Evolutionary conservation across 23 tunicate species (phyloP).

Genomic region (Aplidium turbinatum): DNA sequence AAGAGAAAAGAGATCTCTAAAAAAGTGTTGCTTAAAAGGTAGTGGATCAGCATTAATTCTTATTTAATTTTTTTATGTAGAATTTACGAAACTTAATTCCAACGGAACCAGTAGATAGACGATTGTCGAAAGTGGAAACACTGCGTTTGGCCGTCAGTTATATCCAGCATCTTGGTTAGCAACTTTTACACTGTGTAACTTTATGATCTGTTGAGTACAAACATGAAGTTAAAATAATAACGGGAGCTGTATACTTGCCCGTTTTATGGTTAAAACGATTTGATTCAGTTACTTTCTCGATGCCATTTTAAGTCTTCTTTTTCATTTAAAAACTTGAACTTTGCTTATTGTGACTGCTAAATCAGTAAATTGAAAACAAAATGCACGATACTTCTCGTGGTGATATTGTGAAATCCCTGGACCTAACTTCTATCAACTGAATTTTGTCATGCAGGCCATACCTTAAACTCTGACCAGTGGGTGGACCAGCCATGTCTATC

Average conservation of each 20-base stretch:
- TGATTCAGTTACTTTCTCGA: neutral
- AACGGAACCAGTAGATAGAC: conserved; percentile 71
- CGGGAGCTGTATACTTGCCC: neutral
- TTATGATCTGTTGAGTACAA: too few relatives aligned
- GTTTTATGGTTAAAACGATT: neutral
- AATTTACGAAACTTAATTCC: conserved; percentile 71
- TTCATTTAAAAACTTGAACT: neutral
- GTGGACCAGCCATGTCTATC: conserved; percentile 76
- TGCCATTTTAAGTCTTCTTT: neutral
- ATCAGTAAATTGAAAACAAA: neutral
- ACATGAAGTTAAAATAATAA: neutral
- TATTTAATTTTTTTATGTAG: conserved; percentile 14
- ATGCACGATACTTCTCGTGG: neutral
- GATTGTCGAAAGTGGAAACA: conserved; percentile 74
- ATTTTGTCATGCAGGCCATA: conserved; percentile 35
- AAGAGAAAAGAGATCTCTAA: neutral
- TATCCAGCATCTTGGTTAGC: conserved; percentile 65
- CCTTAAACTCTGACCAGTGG: conserved; percentile 54
- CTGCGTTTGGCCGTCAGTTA: conserved; percentile 73
- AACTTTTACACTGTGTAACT: too few relatives aligned
- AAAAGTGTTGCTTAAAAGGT: neutral
- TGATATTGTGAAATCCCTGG: too few relatives aligned
- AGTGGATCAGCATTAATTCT: neutral
- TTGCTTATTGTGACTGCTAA: too few relatives aligned
- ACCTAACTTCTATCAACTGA: neutral